Conservation (phyloP, 2,797 vertebrate genomes). For the Tokudaia tokunoshimensis region DNA sequence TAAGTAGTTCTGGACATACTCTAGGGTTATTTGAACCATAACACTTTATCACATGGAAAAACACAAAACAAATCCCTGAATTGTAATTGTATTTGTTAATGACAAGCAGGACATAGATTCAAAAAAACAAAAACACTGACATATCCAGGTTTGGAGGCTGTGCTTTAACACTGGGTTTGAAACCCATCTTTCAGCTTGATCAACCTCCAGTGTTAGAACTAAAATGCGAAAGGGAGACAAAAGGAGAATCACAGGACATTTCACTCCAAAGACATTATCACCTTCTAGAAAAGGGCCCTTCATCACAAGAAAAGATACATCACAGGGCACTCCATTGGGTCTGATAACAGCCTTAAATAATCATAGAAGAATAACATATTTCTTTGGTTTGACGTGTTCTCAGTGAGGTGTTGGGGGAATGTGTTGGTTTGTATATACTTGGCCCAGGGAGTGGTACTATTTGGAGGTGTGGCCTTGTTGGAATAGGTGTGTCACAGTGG, state of each 20-base stretch:
- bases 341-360: neutral
- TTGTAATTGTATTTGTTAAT: neutral
- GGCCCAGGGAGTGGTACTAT: neutral
- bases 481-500: neutral
- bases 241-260: neutral
- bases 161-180: neutral
- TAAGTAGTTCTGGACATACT: neutral
- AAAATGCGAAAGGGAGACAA: neutral
- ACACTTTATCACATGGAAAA: neutral
- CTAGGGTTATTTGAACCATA: constrained; percentile 27
- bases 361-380: neutral
- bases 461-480: neutral
- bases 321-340: neutral
- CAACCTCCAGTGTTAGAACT: neutral
- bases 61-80: neutral
- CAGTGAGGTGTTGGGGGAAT: neutral
- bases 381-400: neutral
- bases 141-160: neutral
- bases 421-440: neutral
- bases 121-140: neutral
- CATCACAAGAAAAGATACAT: too few species aligned
- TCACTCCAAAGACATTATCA: neutral
- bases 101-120: neutral
- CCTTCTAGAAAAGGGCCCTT: neutral
- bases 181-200: neutral